These are phyloP conservation scores for Stenodera caucasica DNA, from an alignment of 2,888 invertebrate genomes.

Conservation along the genomic window DNA sequence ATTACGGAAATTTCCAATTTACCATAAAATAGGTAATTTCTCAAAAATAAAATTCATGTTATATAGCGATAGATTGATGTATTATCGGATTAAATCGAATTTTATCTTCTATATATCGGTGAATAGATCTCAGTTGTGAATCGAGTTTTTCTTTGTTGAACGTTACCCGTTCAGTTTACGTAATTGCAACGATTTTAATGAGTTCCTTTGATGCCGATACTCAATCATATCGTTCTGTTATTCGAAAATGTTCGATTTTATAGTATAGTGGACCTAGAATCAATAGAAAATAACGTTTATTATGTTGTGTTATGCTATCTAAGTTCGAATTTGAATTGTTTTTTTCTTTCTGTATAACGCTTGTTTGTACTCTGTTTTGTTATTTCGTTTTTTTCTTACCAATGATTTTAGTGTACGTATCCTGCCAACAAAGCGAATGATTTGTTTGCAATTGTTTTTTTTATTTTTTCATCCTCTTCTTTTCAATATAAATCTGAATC, in stretches of 20 bases:
- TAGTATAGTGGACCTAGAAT: too few relatives aligned
- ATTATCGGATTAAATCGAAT: too few relatives aligned
- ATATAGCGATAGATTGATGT: too few relatives aligned
- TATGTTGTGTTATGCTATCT: too few relatives aligned
- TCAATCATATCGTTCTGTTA: too few relatives aligned
- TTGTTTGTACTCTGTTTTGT: background rate
- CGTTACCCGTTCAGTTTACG: background rate
- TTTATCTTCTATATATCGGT: too few relatives aligned
- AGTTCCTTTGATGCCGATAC: background rate
- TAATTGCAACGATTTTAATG: background rate
- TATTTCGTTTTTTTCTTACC: background rate
- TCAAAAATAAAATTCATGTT: too few relatives aligned
- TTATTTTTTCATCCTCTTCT: background rate
- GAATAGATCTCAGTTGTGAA: too few relatives aligned
- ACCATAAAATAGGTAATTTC: background rate
- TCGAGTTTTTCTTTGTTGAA: background rate
- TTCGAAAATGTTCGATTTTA: too few relatives aligned
- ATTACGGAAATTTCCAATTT: background rate
- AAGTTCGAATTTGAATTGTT: too few relatives aligned
- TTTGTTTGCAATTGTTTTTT: slow-evolving; percentile 19
- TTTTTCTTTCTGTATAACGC: too few relatives aligned
- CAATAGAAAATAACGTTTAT: background rate
- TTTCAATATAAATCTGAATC: background rate
- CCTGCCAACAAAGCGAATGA: slow-evolving; percentile 3
- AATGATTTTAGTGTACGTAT: background rate